Evolutionary conservation across 2,113 vertebrate species (phyloP).

Genomic region (Candoia aspera): DNA sequence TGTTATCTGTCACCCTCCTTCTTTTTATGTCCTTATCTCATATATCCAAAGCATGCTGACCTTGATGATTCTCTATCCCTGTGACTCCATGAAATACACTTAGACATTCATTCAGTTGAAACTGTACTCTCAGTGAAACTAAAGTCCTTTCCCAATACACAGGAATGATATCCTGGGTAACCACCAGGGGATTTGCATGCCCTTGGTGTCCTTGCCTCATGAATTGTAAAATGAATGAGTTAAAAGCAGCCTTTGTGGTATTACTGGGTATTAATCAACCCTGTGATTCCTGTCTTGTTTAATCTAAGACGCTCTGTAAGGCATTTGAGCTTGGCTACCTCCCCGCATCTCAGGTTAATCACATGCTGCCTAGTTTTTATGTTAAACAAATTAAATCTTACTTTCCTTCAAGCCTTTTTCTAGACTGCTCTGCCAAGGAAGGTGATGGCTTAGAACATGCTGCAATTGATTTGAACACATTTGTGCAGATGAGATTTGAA

Average conservation of each 20-base stretch:
- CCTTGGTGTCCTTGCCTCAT: conserved; percentile 23
- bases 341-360: conserved; percentile 59
- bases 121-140: not conserved
- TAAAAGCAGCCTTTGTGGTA: conserved; percentile 30
- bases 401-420: conserved; percentile 39
- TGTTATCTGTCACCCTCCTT: not conserved
- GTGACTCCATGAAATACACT: not conserved
- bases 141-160: not conserved
- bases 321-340: conserved; percentile 48
- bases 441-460: conserved; percentile 17
- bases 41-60: not conserved
- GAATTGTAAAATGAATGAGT: conserved; percentile 15
- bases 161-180: conserved; percentile 27
- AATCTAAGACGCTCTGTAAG: conserved; percentile 47
- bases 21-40: not conserved
- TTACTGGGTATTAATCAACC: conserved; percentile 47
- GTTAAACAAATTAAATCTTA: conserved; percentile 61
- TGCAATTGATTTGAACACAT: conserved; percentile 32
- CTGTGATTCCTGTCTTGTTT: conserved; percentile 58
- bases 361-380: conserved; percentile 41
- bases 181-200: conserved; percentile 23
- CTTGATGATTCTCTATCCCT: not conserved
- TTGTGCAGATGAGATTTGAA: not conserved
- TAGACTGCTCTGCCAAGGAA: conserved; percentile 42
- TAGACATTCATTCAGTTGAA: not conserved